These are phyloP conservation scores for Montipora foliosa DNA, from an alignment of 64 coral and sea anemone genomes.

Conservation along the genomic window DNA sequence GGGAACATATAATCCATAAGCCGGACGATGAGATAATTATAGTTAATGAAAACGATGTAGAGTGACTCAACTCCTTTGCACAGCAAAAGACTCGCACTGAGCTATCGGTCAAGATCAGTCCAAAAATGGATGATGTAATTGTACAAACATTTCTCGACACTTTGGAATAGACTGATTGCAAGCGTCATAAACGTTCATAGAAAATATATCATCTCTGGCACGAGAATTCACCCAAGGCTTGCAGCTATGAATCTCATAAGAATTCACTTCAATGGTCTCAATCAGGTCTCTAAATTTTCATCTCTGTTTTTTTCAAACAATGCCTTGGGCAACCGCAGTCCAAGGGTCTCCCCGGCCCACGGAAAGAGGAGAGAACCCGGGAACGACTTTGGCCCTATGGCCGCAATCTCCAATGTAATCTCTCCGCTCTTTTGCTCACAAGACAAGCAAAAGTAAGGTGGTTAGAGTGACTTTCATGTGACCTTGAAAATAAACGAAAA, in stretches of 20 bases:
- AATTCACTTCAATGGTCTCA: neutral
- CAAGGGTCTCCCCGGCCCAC: too few species aligned
- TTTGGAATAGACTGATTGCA: too few species aligned
- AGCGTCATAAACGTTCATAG: neutral
- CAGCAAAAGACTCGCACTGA: neutral
- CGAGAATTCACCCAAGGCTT: neutral
- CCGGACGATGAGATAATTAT: conserved; percentile 4
- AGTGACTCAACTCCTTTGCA: neutral
- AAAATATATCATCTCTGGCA: neutral
- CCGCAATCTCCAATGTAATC: too few species aligned
- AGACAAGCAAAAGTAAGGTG: too few species aligned
- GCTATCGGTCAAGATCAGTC: neutral
- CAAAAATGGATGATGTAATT: neutral
- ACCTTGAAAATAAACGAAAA: too few species aligned
- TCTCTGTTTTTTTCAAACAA: too few species aligned
- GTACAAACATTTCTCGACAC: neutral
- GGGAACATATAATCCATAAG: conserved; percentile 5
- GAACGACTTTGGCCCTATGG: too few species aligned
- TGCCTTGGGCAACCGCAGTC: too few species aligned
- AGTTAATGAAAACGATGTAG: neutral
- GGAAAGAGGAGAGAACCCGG: too few species aligned
- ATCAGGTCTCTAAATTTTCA: neutral
- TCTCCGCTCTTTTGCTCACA: too few species aligned
- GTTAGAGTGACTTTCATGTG: too few species aligned
- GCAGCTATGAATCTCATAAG: neutral